These are phyloP conservation scores for Rhynchonycteris naso DNA, from an alignment of 2,797 vertebrate genomes.

Conservation along the genomic window DNA sequence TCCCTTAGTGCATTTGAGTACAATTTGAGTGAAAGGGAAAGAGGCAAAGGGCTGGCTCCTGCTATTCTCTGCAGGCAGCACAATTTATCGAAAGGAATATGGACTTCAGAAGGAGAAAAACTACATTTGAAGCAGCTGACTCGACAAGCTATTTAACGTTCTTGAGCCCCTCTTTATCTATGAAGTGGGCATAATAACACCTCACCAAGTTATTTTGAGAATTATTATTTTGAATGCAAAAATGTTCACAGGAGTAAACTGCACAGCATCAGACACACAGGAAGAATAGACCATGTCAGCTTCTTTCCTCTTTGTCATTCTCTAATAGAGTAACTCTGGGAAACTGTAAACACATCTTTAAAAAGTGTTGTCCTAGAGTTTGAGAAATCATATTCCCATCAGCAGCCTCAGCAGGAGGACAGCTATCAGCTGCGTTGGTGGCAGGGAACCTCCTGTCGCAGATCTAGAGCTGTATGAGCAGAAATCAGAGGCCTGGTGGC, in stretches of 20 bases:
- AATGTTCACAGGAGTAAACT: not conserved
- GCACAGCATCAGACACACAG: not conserved
- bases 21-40: not conserved
- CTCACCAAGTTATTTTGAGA: not conserved
- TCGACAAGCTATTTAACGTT: not conserved
- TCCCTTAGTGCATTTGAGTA: not conserved
- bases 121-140: not conserved
- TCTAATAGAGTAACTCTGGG: not conserved
- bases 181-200: conserved; percentile 24
- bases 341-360: not conserved
- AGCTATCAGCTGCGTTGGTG: not conserved
- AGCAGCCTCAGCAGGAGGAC: not conserved
- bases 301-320: conserved; percentile 9
- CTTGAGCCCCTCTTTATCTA: conserved; percentile 12
- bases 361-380: not conserved
- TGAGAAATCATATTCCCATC: not conserved
- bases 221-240: conserved; percentile 14
- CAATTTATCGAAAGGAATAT: not conserved
- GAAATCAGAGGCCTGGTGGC: not conserved
- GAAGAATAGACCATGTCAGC: not conserved
- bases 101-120: not conserved
- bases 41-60: not conserved
- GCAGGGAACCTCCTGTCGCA: not conserved
- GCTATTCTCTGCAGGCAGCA: not conserved
- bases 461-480: not conserved